Evolutionary conservation across 2,797 vertebrate species (phyloP).

Genomic region (Diplodus sargus): DNA sequence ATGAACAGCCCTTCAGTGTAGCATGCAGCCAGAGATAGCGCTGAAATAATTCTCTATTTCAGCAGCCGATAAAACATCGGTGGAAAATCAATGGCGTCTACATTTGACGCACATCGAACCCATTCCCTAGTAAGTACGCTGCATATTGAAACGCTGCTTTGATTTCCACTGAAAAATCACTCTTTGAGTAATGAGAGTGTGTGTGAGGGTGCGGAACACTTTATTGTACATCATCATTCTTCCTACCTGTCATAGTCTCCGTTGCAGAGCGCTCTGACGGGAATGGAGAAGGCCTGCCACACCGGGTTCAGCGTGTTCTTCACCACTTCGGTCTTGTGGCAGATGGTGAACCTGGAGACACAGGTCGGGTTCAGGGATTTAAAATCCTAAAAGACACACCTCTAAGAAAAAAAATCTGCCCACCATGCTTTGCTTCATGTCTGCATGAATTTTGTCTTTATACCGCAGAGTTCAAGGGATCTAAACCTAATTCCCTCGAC

Average conservation of each 20-base stretch:
- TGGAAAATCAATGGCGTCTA: constrained; percentile 62
- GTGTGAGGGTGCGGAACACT: neutral
- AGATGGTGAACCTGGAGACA: constrained; percentile 92
- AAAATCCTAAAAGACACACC: constrained; percentile 31
- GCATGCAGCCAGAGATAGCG: constrained; percentile 32
- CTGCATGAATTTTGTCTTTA: constrained; percentile 2
- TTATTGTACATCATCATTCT: constrained; percentile 30
- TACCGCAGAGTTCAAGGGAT: constrained; percentile 36
- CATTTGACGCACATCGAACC: constrained; percentile 38
- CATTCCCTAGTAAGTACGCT: constrained; percentile 43
- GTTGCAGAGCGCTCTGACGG: constrained; percentile 93
- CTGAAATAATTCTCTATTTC: constrained; percentile 57
- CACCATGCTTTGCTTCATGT: constrained; percentile 3
- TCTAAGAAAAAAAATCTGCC: constrained; percentile 14
- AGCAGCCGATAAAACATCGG: constrained; percentile 58
- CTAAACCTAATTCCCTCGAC: constrained; percentile 34
- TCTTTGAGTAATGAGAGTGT: neutral
- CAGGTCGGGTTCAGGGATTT: constrained; percentile 39
- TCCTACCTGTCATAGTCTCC: constrained; percentile 93
- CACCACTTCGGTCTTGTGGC: constrained; percentile 96
- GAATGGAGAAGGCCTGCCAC: constrained; percentile 94
- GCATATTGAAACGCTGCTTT: constrained; percentile 42
- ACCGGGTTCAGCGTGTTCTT: constrained; percentile 93
- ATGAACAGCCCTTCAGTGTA: constrained; percentile 48
- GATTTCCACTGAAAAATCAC: constrained; percentile 44